phyloP scores from a whole-genome alignment of 1,140 invertebrate genomes.

The Amyelois transitella region DNA sequence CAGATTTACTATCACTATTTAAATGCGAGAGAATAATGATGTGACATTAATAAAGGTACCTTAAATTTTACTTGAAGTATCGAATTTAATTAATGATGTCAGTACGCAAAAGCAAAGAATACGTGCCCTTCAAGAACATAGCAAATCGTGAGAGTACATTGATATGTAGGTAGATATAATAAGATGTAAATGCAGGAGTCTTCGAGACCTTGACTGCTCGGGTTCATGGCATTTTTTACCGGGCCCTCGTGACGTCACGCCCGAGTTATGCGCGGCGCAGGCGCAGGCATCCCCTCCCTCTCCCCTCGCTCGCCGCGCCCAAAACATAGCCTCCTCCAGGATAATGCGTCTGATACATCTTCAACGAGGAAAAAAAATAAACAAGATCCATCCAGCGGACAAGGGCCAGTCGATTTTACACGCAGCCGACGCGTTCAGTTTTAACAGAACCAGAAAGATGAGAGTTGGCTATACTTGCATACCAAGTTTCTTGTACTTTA shows the following conservation, averaged over 20 bases:
- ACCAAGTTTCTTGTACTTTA: constrained; percentile 1
- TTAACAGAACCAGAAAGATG: constrained; percentile 37
- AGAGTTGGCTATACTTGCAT: constrained; percentile 13
- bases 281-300: constrained; percentile 27
- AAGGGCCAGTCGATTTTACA: constrained; percentile 54
- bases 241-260: constrained; percentile 52
- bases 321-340: constrained; percentile 54
- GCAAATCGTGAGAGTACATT: constrained; percentile 24
- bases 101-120: constrained; percentile 9
- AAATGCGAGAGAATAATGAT: not conserved
- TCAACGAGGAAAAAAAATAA: constrained; percentile 57
- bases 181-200: constrained; percentile 51
- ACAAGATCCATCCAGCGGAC: constrained; percentile 42
- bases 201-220: constrained; percentile 54
- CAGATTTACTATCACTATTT: not conserved
- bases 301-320: constrained; percentile 32
- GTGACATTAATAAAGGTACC: not conserved
- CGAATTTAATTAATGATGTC: not conserved
- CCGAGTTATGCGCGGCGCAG: constrained; percentile 58
- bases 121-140: constrained; percentile 17
- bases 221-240: constrained; percentile 65
- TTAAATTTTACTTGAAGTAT: not conserved
- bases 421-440: constrained; percentile 46
- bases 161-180: constrained; percentile 25
- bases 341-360: constrained; percentile 61